Percentiles rank a stretch among this genome's conserved stretches.
phyloP scores from a whole-genome alignment of 2,797 vertebrate species.

The Balearica regulorum region DNA sequence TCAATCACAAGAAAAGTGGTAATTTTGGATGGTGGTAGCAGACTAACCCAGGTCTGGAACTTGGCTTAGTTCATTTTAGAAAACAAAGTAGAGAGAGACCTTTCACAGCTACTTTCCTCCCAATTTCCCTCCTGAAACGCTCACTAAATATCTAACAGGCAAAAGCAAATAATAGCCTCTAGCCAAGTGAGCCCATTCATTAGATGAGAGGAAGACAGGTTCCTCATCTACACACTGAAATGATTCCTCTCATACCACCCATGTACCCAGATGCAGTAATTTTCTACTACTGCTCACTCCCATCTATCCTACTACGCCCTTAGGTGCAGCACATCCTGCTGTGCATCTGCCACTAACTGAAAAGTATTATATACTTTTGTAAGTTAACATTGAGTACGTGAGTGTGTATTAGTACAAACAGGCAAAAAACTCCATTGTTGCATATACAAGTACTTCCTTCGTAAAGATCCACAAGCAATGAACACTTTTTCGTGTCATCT shows the following conservation, averaged over 20 bases:
- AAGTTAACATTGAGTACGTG: not conserved
- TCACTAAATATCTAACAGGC: not conserved
- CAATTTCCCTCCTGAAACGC: not conserved
- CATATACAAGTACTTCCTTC: not conserved
- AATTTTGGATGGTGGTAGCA: not conserved
- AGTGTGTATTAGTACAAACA: not conserved
- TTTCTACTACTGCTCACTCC: not conserved
- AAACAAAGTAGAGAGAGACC: not conserved
- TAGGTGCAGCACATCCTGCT: not conserved
- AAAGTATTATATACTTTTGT: not conserved
- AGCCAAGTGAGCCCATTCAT: not conserved
- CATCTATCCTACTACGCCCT: not conserved
- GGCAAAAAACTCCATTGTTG: not conserved
- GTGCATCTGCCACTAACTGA: not conserved
- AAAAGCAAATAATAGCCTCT: not conserved
- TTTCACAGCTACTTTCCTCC: not conserved
- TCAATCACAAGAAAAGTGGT: not conserved
- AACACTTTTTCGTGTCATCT: not conserved
- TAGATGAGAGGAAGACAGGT: not conserved
- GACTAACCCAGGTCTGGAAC: not conserved
- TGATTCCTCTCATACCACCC: not conserved
- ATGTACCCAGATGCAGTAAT: not conserved
- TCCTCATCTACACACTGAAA: not conserved
- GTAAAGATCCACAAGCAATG: not conserved
- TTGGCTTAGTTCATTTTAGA: not conserved